Conservation (phyloP, 1,140 invertebrate species). For the Hypothenemus hampei region DNA sequence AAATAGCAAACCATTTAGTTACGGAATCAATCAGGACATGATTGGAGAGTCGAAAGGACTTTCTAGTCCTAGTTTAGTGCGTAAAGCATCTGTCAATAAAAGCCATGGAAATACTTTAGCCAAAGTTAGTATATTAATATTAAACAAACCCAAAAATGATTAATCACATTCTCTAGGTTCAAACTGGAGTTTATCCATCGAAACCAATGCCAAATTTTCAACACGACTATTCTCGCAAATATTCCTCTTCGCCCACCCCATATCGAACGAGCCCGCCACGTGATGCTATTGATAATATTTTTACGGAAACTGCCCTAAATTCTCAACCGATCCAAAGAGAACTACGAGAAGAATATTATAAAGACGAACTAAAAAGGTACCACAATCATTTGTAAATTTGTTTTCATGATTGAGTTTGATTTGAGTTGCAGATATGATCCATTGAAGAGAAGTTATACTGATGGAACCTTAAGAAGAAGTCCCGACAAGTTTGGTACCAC, state of each 20-base stretch:
- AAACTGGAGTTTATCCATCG: slow-evolving; percentile 41
- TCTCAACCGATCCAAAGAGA: slow-evolving; percentile 36
- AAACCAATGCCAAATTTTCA: slow-evolving; percentile 35
- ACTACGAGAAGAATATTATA: slow-evolving; percentile 38
- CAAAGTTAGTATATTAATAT: slow-evolving; percentile 10
- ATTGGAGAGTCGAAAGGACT: slow-evolving; percentile 54
- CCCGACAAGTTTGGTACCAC: slow-evolving; percentile 34
- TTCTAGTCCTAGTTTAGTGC: slow-evolving; percentile 68
- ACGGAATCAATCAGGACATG: slow-evolving; percentile 58
- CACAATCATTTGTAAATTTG: not conserved
- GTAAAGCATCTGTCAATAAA: slow-evolving; percentile 55
- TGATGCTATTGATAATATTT: slow-evolving; percentile 44
- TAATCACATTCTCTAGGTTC: slow-evolving; percentile 32
- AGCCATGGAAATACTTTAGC: slow-evolving; percentile 35
- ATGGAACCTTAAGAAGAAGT: slow-evolving; percentile 37
- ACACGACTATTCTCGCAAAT: slow-evolving; percentile 27
- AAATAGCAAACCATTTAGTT: slow-evolving; percentile 76
- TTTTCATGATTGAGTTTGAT: not conserved
- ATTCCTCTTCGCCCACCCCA: slow-evolving; percentile 22
- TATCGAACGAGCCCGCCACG: slow-evolving; percentile 13
- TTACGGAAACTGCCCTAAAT: slow-evolving; percentile 40
- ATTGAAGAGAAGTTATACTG: slow-evolving; percentile 41
- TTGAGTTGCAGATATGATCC: slow-evolving; percentile 36
- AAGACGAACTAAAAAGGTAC: slow-evolving; percentile 33
- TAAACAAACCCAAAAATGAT: not conserved